A percentile compares a stretch with the other conserved stretches of the same genome.
These are phyloP conservation scores for Parasteatoda tepidariorum DNA, from an alignment of 1,140 invertebrate genomes.

Conservation along the genomic window DNA sequence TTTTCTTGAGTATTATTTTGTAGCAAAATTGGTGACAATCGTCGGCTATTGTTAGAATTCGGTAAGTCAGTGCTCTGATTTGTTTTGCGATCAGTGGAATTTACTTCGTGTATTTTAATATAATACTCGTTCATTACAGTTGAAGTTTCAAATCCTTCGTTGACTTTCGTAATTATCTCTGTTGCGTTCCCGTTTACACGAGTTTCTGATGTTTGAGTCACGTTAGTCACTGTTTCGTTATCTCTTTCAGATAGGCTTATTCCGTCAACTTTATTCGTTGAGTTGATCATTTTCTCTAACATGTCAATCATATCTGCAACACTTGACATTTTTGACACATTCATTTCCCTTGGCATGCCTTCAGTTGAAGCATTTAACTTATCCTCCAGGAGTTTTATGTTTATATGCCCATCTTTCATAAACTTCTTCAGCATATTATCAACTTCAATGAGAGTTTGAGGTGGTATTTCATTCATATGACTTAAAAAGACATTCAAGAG, in stretches of 20 bases:
- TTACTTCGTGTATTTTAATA: neutral
- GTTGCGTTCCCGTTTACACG: neutral
- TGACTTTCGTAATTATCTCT: neutral
- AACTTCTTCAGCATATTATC: conserved; percentile 50
- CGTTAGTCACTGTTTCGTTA: neutral
- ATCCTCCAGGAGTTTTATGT: conserved; percentile 19
- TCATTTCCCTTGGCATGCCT: neutral
- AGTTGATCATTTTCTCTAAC: conserved; percentile 14
- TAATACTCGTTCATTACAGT: neutral
- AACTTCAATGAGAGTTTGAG: conserved; percentile 30
- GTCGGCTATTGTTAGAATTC: neutral
- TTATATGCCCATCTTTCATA: conserved; percentile 35
- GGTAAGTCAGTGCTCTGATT: neutral
- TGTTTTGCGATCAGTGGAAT: neutral
- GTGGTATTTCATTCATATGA: conserved; percentile 43
- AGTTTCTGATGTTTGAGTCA: neutral
- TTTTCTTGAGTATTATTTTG: neutral
- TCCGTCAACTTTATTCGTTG: conserved; percentile 12
- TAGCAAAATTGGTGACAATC: too few species aligned
- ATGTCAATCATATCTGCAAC: conserved; percentile 7
- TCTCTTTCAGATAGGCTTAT: neutral
- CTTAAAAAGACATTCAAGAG: conserved; percentile 37
- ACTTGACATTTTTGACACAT: neutral
- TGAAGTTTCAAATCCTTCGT: neutral
- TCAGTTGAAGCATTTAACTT: conserved; percentile 31